Conservation (phyloP, 2,888 invertebrate species). For the Euplexia lucipara region DNA sequence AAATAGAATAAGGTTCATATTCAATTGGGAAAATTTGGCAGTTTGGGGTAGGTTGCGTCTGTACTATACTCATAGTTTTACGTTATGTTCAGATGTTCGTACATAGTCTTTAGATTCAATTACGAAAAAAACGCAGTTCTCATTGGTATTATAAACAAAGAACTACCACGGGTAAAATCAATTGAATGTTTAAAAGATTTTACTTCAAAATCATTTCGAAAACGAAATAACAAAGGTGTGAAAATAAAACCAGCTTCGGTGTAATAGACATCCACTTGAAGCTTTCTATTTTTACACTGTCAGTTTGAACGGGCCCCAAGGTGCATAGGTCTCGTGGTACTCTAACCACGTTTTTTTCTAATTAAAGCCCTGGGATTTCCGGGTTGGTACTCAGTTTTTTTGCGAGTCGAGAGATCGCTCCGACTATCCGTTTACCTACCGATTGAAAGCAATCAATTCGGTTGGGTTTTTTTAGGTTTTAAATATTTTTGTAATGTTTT, state of each 20-base stretch:
- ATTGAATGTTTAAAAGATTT: too few species aligned
- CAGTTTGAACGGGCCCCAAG: conserved; percentile 80
- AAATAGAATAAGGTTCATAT: too few species aligned
- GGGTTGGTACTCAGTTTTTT: conserved; percentile 63
- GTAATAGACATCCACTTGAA: conserved; percentile 68
- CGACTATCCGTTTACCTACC: conserved; percentile 44
- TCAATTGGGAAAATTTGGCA: too few species aligned
- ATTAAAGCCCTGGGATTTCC: conserved; percentile 75
- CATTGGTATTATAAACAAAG: too few species aligned
- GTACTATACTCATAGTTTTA: too few species aligned
- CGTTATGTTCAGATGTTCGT: too few species aligned
- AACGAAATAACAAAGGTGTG: conserved; percentile 11
- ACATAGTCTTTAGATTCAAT: too few species aligned
- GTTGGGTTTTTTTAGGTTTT: conserved; percentile 44
- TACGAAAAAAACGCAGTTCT: too few species aligned
- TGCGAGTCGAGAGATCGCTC: conserved; percentile 54
- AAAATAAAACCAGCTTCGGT: conserved; percentile 64
- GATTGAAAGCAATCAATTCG: conserved; percentile 24
- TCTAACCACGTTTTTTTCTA: conserved; percentile 74
- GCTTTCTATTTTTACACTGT: conserved; percentile 83
- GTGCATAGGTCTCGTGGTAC: conserved; percentile 79
- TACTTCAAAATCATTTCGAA: neutral
- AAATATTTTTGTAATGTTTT: too few species aligned
- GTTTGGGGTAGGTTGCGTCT: too few species aligned
- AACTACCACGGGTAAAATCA: too few species aligned